Conservation (phyloP, 2,113 vertebrate genomes). For the Tenebrosternarchus preto region DNA sequence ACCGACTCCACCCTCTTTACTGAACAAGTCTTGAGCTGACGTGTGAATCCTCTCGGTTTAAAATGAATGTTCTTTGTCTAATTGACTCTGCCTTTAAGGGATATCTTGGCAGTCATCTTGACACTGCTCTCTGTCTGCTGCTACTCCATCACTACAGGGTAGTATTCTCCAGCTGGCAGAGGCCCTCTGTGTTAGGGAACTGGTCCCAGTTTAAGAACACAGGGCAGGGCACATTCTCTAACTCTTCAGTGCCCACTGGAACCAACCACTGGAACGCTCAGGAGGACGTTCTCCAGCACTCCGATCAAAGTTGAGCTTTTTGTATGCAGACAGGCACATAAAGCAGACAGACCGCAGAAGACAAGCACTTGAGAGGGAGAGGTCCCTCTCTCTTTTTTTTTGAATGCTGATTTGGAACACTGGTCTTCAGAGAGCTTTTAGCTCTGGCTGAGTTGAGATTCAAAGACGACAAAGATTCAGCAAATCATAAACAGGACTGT, state of each 20-base stretch:
- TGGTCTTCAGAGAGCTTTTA: background rate
- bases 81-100: conserved; percentile 23
- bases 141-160: background rate
- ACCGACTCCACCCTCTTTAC: background rate
- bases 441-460: background rate
- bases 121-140: background rate
- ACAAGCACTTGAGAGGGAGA: background rate
- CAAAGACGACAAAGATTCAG: background rate
- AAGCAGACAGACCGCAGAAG: conserved; percentile 1
- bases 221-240: conserved; percentile 13
- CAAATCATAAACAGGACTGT: no score
- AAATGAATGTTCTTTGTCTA: conserved; percentile 14
- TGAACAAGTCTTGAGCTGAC: background rate
- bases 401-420: background rate
- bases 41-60: conserved; percentile 10
- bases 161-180: conserved; percentile 9
- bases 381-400: no score
- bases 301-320: background rate
- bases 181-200: background rate
- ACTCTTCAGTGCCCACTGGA: conserved; percentile 4
- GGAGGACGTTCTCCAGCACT: background rate
- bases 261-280: background rate
- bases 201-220: background rate
- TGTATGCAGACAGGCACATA: background rate
- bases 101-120: background rate